Base-by-base conservation (phyloP, 2,113 vertebrate species). In the Candoia aspera region DNA sequence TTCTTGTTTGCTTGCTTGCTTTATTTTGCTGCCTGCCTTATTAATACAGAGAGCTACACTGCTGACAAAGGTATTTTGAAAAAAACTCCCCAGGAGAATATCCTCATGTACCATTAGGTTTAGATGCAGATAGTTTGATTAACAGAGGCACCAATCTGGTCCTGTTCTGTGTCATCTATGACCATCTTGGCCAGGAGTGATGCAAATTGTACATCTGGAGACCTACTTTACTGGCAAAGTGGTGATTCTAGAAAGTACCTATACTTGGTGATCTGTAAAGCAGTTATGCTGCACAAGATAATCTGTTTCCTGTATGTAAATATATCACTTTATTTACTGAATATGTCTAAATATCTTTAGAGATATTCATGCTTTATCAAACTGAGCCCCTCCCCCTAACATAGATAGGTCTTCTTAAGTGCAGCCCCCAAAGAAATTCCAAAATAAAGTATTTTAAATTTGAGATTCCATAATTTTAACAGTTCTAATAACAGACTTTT, bases 321-420 rank as follows among this genome's bases (percentile, higher is more conserved):
- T 49, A 49, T 42, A 79, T 79, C 73, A 79, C 73, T 33, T 1
- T 79, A 42, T 42, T 79, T 79, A 42, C 17, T 17, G 37, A 79
- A 79, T 37, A 79, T 79, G 33, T 37, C 13, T 79, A 37, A 79
- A 21, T 79, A 79, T 42, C 17, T 79, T 79, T 79, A 42, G 17
- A 42, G 6, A 8, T 21, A 19, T 37, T 79, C 6, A 19, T 37
- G 15, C 68, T 79, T 79, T 42, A 79, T 33, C 33, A 79, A 79
- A 79, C 33, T 4, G 37, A 13, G 1, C 2, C 13, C 15, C 17
- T 0, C 8, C 2, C 13, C 15, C 17, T 0, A 8, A 37, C n/a
- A 37, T 3, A 64, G 5, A 42, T 79, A 79, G 33, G 37, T 79
- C 37, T 49, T 55, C 26, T 54, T 26, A 86, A 86, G 49, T 54